Base-by-base conservation (phyloP, 2,113 vertebrate species). In the Pelecanoides urinatrix region DNA sequence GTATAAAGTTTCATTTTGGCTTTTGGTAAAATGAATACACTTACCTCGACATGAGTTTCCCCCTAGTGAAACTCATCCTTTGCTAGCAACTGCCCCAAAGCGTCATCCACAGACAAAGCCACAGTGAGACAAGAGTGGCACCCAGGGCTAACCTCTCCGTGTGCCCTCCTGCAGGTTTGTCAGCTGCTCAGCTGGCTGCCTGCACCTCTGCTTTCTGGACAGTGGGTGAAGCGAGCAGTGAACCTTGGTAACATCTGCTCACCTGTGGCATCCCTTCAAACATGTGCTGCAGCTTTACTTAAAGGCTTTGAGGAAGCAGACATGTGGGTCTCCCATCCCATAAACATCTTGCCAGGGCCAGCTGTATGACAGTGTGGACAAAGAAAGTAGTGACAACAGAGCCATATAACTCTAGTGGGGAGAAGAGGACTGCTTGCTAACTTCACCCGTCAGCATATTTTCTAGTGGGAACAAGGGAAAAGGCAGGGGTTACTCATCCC, bases 121-220 rank as follows among this genome's bases (percentile, higher is more conserved):
- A 23, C 1, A 16, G 5, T 1, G 7, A 68, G 27, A 11, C 3
- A 14, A 5, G 6, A 22, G 18, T 0, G 5, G 32, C 23, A 16
- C 38, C 25, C 70, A 62, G 30, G 36, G 42, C 22, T 81, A 7
- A 19, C 9, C 14, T 53, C 27, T 66, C 18, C 13, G 1, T 2
- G 53, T 18, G 58, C 10, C n/a, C 25, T 38, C 20, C 53, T 47
- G 36, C 84, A 61, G n/a, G 47, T 61, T 50, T 70, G 1, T 25
- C 82, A 32, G 7, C 55, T 83, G 80, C 80, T 65, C 62, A 38
- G 32, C 71, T 79, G 67, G 23, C n/a, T 68, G 42, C 49, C 47
- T 52, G 49, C 4, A 3, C 44, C 49, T 80, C 53, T 89, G 58
- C 52, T 38, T 71, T 71, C 13, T 29, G 30, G 34, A 13, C 38